phyloP scores from a whole-genome alignment of 2,113 vertebrate species.

The Pelvicachromis taeniatus region DNA sequence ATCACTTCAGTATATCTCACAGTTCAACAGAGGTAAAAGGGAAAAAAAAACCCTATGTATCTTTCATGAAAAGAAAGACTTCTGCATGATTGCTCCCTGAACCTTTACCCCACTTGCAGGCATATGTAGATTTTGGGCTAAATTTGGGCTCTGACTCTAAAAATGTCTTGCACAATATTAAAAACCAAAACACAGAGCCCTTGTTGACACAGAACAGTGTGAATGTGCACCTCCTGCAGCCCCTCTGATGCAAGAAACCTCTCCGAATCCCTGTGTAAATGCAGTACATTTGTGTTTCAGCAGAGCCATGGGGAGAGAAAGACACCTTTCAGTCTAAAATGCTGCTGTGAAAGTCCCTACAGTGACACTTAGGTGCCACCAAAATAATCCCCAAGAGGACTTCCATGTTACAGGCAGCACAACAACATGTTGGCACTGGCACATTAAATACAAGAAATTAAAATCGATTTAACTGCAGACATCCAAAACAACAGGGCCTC shows the following conservation, averaged over 20 bases:
- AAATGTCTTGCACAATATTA: conserved; percentile 19
- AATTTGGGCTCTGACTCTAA: conserved; percentile 26
- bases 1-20: background rate
- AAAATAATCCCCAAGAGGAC: conserved; percentile 15
- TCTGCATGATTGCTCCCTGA: conserved; percentile 25
- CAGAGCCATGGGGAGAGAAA: background rate
- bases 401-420: conserved; percentile 8
- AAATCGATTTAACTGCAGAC: background rate
- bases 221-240: background rate
- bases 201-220: background rate
- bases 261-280: background rate
- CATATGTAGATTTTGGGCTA: conserved; percentile 41
- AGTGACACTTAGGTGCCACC: background rate
- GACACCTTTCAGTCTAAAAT: background rate
- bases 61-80: conserved; percentile 25
- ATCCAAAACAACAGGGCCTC: background rate
- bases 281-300: background rate
- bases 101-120: conserved; percentile 28
- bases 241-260: background rate
- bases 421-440: background rate
- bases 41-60: background rate
- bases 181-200: background rate
- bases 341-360: background rate
- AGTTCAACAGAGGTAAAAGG: conserved; percentile 3
- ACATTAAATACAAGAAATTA: conserved; percentile 25